phyloP scores from a whole-genome alignment of 2,888 invertebrate genomes.

The Synanthedon andrenaeformis region DNA sequence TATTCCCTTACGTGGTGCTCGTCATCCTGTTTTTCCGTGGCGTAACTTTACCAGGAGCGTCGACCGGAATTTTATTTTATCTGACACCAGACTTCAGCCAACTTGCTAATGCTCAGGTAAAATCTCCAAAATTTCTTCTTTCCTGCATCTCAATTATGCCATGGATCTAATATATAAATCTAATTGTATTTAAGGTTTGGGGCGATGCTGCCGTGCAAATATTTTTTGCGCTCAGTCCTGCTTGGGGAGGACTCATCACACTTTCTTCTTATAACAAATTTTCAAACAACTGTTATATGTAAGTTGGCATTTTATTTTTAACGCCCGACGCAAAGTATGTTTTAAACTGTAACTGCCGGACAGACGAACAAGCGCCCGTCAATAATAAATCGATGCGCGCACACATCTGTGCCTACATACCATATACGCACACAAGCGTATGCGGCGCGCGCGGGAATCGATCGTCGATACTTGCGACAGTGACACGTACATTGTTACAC shows the following conservation, averaged over 20 bases:
- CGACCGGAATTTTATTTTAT: conserved; percentile 82
- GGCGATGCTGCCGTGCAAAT: conserved; percentile 89
- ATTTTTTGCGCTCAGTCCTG: conserved; percentile 87
- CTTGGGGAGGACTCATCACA: conserved; percentile 89
- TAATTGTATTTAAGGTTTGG: conserved; percentile 71
- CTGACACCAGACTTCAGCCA: conserved; percentile 82
- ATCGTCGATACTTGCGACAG: too few species aligned
- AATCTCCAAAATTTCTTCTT: not conserved
- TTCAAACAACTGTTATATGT: conserved; percentile 84
- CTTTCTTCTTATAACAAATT: conserved; percentile 89
- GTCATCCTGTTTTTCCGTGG: conserved; percentile 83
- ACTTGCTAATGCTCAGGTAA: conserved; percentile 77
- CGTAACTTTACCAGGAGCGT: conserved; percentile 82
- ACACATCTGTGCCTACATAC: too few species aligned
- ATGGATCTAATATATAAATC: not conserved
- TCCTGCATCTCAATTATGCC: not conserved
- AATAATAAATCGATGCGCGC: too few species aligned
- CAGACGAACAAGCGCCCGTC: too few species aligned
- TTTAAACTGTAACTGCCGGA: too few species aligned
- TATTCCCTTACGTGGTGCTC: conserved; percentile 81
- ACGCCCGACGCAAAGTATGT: too few species aligned
- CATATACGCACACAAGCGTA: too few species aligned
- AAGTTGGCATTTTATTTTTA: conserved; percentile 22
- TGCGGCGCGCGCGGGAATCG: too few species aligned
- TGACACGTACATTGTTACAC: too few species aligned